Base-by-base conservation (phyloP, 1,140 invertebrate genomes). In the Anagrus nilaparvatae region DNA sequence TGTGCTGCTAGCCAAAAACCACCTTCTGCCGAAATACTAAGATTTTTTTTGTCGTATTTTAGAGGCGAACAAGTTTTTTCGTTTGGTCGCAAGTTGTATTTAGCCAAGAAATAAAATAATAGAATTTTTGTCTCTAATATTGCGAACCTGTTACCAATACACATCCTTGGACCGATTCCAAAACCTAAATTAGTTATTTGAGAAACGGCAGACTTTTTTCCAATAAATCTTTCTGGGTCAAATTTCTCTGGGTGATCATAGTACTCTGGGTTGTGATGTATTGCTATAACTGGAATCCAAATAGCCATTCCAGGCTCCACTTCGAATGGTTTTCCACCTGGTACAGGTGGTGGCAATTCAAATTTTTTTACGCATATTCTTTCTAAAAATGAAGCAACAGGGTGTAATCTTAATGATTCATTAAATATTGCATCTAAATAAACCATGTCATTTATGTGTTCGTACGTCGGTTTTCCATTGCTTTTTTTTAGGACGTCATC, bases 221-320 rank as follows among this genome's bases (percentile, higher is more conserved):
- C 61, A 2, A 67, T 45, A 55, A 79, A 81, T 43, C 77, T 55
- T 24, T 79, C 74, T 1, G 69, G 69, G 44, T 64, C 41, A 42
- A 69, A 80, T 13, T 42, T 49, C 7, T 76, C 64, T 2, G 76
- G 76, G 38, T 78, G 60, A 5, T 73, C 67, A 50, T 65, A 80
- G 41, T 69, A 60, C 24, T 70, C 47, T 1, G 65, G 60, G 54
- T 76, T 67, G 5, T 30, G 4, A 34, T 79, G 72, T 47, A 77
- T 49, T 7, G 55, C 58, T 36, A 54, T 55, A 7, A 61, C 46
- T 0, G 70, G 63, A 17, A 73, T 51, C 18, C 29, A 43, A 27
- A 52, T 30, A 23, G 5, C 37, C 51, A 32, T 38, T 6, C 49
- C 50, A 6, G 55, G 47, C 35, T 60, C 46, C 12, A 75, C 56